Conservation (phyloP, 2,797 vertebrate species). For the Danio tinwini region DNA sequence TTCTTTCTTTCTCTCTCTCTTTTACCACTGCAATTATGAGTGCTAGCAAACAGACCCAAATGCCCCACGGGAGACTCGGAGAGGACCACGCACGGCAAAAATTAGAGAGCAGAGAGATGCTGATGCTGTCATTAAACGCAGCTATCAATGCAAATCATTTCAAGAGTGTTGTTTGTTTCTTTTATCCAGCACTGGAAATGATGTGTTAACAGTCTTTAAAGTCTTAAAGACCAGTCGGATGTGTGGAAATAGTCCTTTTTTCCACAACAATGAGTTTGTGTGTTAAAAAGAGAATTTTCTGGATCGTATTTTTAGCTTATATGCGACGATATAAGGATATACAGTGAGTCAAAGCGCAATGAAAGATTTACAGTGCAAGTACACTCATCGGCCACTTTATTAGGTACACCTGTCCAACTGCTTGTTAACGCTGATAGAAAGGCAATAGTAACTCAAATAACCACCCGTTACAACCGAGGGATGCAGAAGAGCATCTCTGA, state of each 20-base stretch:
- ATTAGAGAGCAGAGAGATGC: conserved; percentile 56
- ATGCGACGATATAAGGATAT: too few relatives aligned
- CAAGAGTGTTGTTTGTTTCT: conserved; percentile 29
- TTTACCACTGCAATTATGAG: conserved; percentile 54
- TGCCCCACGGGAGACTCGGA: conserved; percentile 44
- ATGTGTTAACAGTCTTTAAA: neutral
- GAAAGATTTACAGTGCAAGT: too few relatives aligned
- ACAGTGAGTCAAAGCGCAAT: too few relatives aligned
- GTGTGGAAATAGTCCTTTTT: neutral
- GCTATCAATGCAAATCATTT: conserved; percentile 55
- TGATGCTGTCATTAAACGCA: conserved; percentile 56
- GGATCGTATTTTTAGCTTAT: too few relatives aligned
- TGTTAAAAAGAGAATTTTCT: neutral
- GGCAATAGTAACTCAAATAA: too few relatives aligned
- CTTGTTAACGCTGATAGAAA: too few relatives aligned
- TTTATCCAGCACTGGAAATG: conserved; percentile 10
- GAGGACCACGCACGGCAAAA: conserved; percentile 51
- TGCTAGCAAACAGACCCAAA: conserved; percentile 50
- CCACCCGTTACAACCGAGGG: too few relatives aligned
- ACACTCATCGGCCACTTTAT: too few relatives aligned
- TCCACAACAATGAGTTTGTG: neutral
- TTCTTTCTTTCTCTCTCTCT: conserved; percentile 27
- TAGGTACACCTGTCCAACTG: too few relatives aligned
- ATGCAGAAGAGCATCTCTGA: too few relatives aligned
- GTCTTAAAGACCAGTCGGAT: neutral